A percentile compares a stretch with the other conserved stretches of the same genome.
These are phyloP conservation scores for Platalea minor DNA, from an alignment of 2,797 vertebrate species.

Conservation along the genomic window DNA sequence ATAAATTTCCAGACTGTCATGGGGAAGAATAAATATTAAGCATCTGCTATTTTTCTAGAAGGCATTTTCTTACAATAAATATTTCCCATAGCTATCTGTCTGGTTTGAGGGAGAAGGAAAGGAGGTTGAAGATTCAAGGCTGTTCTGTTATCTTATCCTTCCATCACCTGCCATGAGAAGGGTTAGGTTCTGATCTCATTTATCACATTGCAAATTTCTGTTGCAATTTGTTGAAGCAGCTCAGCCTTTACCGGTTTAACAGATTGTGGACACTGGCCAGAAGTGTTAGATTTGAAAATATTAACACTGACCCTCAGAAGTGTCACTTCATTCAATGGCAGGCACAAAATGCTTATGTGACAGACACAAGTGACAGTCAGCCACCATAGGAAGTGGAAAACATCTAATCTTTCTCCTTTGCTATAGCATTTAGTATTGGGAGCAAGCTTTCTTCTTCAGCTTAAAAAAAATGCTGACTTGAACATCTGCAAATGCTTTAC, in stretches of 20 bases:
- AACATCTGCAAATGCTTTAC: background rate
- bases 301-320: background rate
- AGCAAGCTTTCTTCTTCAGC: background rate
- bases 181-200: background rate
- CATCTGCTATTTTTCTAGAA: background rate
- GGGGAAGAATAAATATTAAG: background rate
- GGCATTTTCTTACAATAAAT: background rate
- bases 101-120: background rate
- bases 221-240: background rate
- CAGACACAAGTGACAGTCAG: background rate
- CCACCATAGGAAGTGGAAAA: background rate
- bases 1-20: background rate
- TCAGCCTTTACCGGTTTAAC: background rate
- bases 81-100: background rate
- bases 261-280: background rate
- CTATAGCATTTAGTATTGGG: background rate
- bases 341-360: background rate
- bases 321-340: background rate
- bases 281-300: background rate
- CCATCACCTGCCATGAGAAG: background rate
- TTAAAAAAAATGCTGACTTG: background rate
- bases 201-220: background rate
- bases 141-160: background rate
- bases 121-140: background rate
- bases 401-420: background rate